These are phyloP conservation scores for Anabas testudineus DNA, from an alignment of 2,797 vertebrate species.

Conservation along the genomic window DNA sequence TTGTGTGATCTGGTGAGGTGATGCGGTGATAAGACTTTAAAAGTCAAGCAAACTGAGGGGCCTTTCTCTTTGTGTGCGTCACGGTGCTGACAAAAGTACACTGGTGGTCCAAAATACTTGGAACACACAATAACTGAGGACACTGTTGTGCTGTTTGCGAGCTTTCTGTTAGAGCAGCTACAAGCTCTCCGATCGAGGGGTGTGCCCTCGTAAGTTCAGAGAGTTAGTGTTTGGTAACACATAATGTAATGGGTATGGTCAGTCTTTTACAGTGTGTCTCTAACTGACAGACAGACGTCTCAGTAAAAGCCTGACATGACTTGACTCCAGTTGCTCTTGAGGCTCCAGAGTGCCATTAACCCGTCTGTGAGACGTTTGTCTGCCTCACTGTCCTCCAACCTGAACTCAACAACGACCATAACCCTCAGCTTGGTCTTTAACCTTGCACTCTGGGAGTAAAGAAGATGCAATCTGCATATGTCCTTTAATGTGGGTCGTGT, in stretches of 20 bases:
- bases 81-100: conserved; percentile 57
- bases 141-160: conserved; percentile 38
- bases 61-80: conserved; percentile 68
- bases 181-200: not conserved
- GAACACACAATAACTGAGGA: conserved; percentile 32
- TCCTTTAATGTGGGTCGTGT: conserved; percentile 32
- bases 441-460: not conserved
- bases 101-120: conserved; percentile 37
- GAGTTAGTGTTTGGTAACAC: not conserved
- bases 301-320: conserved; percentile 3
- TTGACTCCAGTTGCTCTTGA: not conserved
- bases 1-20: conserved; percentile 46
- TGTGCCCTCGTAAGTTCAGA: not conserved
- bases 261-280: conserved; percentile 1
- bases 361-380: conserved; percentile 1
- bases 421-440: conserved; percentile 20
- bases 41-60: conserved; percentile 59
- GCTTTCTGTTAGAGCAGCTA: conserved; percentile 40
- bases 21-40: conserved; percentile 43
- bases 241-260: not conserved
- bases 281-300: conserved; percentile 6
- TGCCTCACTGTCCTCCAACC: not conserved
- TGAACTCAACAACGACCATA: not conserved
- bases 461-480: not conserved
- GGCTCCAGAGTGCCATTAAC: conserved; percentile 4